Percentiles rank a stretch among this genome's conserved stretches.
phyloP scores from a whole-genome alignment of 2,113 vertebrate genomes.

The Vulpes vulpes region DNA sequence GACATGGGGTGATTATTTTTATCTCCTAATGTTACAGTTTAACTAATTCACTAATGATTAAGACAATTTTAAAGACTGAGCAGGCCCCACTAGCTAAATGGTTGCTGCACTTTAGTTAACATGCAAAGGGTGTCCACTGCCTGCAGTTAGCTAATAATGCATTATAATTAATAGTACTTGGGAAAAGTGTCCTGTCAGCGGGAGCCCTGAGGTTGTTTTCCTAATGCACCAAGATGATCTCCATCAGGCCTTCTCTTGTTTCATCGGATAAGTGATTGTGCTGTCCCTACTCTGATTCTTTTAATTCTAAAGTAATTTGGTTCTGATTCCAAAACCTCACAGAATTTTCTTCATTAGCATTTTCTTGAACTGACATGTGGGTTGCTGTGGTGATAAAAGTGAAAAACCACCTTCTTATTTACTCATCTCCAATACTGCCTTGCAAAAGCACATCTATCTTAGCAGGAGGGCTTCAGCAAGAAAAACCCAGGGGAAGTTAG shows the following conservation, averaged over 20 bases:
- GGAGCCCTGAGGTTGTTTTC: slow-evolving; percentile 83
- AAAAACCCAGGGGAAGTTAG: background rate
- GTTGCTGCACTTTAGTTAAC: slow-evolving; percentile 82
- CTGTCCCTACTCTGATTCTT: slow-evolving; percentile 70
- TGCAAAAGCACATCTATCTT: slow-evolving; percentile 12
- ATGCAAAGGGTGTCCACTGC: slow-evolving; percentile 66
- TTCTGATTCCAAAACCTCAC: slow-evolving; percentile 81
- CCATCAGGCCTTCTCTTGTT: slow-evolving; percentile 81
- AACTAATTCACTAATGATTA: slow-evolving; percentile 89
- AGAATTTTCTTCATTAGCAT: slow-evolving; percentile 78
- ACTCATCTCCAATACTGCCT: background rate
- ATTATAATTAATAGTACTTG: slow-evolving; percentile 87
- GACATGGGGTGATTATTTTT: slow-evolving; percentile 77
- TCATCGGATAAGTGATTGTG: slow-evolving; percentile 71
- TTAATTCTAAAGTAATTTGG: slow-evolving; percentile 80
- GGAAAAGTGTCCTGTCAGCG: slow-evolving; percentile 88
- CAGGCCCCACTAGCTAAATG: slow-evolving; percentile 85
- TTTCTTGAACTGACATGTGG: slow-evolving; percentile 53
- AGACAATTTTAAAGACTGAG: slow-evolving; percentile 79
- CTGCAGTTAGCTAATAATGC: slow-evolving; percentile 83
- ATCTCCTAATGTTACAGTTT: slow-evolving; percentile 84
- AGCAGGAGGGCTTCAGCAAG: background rate
- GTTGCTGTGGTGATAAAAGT: background rate
- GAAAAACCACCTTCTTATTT: background rate
- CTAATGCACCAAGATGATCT: slow-evolving; percentile 79